Evolutionary conservation across 2,113 vertebrate genomes (phyloP), one percentile per base, ranked within the genome.

Genomic region (Phylloscopus trochilus): DNA sequence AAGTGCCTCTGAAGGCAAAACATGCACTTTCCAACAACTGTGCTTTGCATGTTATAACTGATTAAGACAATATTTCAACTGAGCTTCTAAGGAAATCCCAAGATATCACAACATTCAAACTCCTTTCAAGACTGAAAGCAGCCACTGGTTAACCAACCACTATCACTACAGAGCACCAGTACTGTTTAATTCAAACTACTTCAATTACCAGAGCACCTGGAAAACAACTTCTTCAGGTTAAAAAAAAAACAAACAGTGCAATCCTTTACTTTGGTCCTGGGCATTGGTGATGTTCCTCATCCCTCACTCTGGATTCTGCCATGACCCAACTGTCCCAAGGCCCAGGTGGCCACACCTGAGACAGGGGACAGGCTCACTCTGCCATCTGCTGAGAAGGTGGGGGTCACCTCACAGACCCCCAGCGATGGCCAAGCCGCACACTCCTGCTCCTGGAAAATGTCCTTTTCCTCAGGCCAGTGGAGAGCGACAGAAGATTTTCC

Each of bases 361-460:
- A 6, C 21, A 39, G 8, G 3, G 26, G 24, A 27, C 19, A 3
- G 47, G 62, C 37, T 59, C 49, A 15, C 58, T 8, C 22, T 6
- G 63, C 77, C 88, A 68, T n/a, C 84, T 53, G 84, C 81, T 78
- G 19, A 30, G 18, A 23, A 55, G 9, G 7, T 35, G 72, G 51
- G 49, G 59, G 56, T 67, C 72, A 68, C 75, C 63, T n/a, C 67
- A 8, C 2, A 10, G 46, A 72, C 63, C 33, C 28, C 39, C 43
- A 47, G 28, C 0, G 0, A 24, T 24, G 0, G 0, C 77, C 73
- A 67, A 72, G 30, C 53, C 0, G 0, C 64, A 55, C 41, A 18
- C 52, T 49, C 67, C 43, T 2, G 0, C 43, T 83, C 49, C 78
- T 53, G 11, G 7, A 12, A 64, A 83, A 31, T 1, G 1, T 8